Evolutionary conservation across 2,888 invertebrate species (phyloP).

Genomic region (Chirona hameri): DNA sequence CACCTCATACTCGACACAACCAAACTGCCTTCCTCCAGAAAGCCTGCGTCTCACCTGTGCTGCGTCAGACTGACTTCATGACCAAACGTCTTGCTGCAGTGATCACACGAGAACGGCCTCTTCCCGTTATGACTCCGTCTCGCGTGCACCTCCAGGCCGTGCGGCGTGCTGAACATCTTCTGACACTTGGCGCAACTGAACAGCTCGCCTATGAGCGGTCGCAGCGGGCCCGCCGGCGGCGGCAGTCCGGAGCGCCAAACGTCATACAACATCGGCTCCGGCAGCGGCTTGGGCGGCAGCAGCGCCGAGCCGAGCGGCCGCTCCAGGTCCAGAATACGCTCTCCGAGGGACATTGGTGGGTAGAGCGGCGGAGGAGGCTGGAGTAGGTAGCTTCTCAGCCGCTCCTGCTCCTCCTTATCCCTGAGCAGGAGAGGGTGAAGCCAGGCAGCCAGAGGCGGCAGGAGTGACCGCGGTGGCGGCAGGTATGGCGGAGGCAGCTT

Average conservation of each 20-base stretch:
- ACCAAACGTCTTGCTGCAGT: conserved; percentile 97
- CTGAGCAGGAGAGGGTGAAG: neutral
- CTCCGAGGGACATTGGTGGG: neutral
- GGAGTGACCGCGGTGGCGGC: neutral
- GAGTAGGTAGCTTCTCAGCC: neutral
- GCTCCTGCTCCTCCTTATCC: conserved; percentile 5
- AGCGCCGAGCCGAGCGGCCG: neutral
- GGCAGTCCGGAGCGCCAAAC: neutral
- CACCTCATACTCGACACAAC: no score
- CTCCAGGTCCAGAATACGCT: neutral
- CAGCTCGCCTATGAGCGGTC: conserved; percentile 56
- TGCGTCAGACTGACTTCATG: conserved; percentile 95
- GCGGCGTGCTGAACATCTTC: conserved; percentile 97
- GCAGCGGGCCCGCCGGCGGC: conserved; percentile 31
- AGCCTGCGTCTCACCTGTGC: conserved; percentile 65
- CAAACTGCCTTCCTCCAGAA: no score
- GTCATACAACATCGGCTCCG: conserved; percentile 8
- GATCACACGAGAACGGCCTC: conserved; percentile 91
- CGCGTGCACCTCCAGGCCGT: conserved; percentile 95
- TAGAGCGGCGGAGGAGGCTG: neutral
- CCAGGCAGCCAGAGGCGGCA: conserved; percentile 2
- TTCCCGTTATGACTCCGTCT: conserved; percentile 91
- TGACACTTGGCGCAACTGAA: conserved; percentile 95
- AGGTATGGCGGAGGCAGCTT: neutral
- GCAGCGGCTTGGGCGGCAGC: conserved; percentile 3